Evolutionary conservation across 2,113 vertebrate species (phyloP).

Genomic region (Engraulis encrasicolus): DNA sequence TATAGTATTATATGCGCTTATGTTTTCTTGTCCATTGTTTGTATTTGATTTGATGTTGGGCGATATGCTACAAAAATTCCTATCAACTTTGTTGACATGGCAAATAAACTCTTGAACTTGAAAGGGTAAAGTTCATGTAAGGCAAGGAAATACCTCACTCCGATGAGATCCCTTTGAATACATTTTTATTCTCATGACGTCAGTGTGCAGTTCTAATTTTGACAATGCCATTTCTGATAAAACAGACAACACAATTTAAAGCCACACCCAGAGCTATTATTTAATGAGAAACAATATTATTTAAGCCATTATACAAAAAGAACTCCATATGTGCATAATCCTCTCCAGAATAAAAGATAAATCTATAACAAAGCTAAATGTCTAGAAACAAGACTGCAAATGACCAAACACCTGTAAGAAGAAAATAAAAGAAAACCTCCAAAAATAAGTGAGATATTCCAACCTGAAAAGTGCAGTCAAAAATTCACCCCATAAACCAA

Average conservation of each 20-base stretch:
- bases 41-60: too few species aligned
- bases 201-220: too few species aligned
- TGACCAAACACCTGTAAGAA: not conserved
- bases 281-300: not conserved
- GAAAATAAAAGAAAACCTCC: not conserved
- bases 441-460: not conserved
- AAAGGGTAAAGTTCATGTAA: too few species aligned
- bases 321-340: not conserved
- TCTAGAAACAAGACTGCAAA: not conserved
- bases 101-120: too few species aligned
- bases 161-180: too few species aligned
- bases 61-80: too few species aligned
- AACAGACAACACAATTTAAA: not conserved
- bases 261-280: not conserved
- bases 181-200: too few species aligned
- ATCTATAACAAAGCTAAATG: not conserved
- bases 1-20: too few species aligned
- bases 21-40: too few species aligned
- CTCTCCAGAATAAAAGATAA: not conserved
- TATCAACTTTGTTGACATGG: too few species aligned
- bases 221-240: not conserved
- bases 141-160: too few species aligned
- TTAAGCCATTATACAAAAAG: not conserved
- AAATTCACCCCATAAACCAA: constrained; percentile 5
- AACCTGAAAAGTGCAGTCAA: constrained; percentile 9